Evolutionary conservation across 1,140 invertebrate genomes (phyloP), one percentile per base, ranked within the genome.

Genomic region (Drosophila mojavensis): DNA sequence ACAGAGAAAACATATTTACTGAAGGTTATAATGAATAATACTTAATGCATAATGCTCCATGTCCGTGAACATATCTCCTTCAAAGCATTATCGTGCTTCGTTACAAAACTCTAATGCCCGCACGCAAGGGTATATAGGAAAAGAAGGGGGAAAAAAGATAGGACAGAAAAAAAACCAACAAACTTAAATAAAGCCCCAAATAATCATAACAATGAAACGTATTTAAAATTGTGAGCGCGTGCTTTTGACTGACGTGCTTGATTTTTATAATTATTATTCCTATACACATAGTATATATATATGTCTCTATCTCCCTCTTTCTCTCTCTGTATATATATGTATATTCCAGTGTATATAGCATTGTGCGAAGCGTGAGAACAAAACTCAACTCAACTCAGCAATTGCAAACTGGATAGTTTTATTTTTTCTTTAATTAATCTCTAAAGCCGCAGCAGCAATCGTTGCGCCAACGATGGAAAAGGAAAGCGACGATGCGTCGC

Each of bases 181-280:
- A 78, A 58, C 65, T 41, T 68, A 20, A 61, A 67, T 68, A 20
- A 61, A 67, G 41, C 30, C 50, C 39, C 73, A 69, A 74, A 80
- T 39, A 86, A 86, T 81, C 80, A 85, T 69, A 81, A 80, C 82
- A 86, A 85, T 80, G 71, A 75, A 80, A 61, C 62, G 53, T 64
- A 67, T 73, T 89, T 88, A 75, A 89, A 80, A 88, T 89, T 89
- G 76, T 67, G 66, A 59, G 73, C 84, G 83, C 84, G 79, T 88
- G 63, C 79, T 78, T 47, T 13, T 33, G 20, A 33, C 59, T 62
- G 72, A 65, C 73, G 60, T 82, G 58, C 33, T 63, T 65, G 59
- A 70, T 63, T 70, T 82, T 71, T 65, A 66, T 60, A 39, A 65
- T 69, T 61, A 65, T 69, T 61, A 63, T 63, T 53, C 24, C 26